A percentile compares a stretch with the other conserved stretches of the same genome.
These are phyloP conservation scores for Podarcis raffonei DNA, from an alignment of 2,113 vertebrate genomes.

Conservation along the genomic window DNA sequence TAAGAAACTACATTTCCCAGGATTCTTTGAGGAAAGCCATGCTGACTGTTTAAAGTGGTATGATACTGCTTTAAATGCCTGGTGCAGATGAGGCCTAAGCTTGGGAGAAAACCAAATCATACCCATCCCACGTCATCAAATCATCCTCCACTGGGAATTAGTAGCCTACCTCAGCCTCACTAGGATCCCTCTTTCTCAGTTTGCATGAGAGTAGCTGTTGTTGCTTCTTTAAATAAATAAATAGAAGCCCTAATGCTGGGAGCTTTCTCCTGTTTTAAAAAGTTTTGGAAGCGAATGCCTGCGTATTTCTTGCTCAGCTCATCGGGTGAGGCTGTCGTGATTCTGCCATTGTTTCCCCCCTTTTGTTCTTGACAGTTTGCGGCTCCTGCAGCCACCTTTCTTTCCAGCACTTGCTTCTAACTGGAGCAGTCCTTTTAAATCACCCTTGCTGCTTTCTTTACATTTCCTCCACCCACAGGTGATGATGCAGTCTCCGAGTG, in stretches of 20 bases:
- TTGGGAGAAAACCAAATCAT: neutral
- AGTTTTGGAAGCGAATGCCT: neutral
- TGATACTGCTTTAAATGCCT: too few species aligned
- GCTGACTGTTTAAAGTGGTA: too few species aligned
- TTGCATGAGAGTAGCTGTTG: neutral
- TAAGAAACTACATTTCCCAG: too few species aligned
- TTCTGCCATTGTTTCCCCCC: neutral
- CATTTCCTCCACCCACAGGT: constrained; percentile 40
- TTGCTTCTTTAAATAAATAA: neutral
- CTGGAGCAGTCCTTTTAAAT: constrained; percentile 22
- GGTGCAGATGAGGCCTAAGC: neutral
- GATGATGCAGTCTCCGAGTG: constrained; percentile 43
- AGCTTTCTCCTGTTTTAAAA: neutral
- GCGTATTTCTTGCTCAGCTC: neutral
- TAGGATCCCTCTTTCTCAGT: too few species aligned
- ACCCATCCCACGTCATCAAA: neutral
- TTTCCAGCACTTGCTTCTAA: neutral
- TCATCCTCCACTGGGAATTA: neutral
- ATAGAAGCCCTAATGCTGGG: too few species aligned
- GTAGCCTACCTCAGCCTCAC: neutral
- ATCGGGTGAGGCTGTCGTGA: neutral
- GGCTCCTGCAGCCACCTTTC: neutral
- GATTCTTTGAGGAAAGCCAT: too few species aligned
- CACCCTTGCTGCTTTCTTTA: neutral
- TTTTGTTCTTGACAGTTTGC: neutral